Evolutionary conservation across 2,113 vertebrate genomes (phyloP).

Genomic region (Sapayoa aenigma): DNA sequence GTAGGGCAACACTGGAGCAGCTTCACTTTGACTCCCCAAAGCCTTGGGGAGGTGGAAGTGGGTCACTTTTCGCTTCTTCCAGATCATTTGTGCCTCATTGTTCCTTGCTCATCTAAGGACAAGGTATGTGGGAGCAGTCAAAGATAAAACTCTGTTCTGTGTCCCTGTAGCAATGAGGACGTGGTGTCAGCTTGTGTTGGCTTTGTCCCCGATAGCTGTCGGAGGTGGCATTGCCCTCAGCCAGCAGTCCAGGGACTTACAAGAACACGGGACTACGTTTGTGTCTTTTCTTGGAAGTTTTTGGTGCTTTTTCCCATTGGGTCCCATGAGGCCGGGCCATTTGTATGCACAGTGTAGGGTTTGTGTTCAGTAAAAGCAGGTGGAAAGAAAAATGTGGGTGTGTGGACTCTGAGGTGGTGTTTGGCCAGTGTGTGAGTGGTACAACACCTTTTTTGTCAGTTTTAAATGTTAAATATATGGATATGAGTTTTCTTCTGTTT

Average conservation of each 20-base stretch:
- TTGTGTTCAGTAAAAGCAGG: background rate
- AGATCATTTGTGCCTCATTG: background rate
- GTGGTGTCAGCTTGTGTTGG: background rate
- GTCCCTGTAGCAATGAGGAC: rapidly evolving
- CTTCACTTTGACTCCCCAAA: background rate
- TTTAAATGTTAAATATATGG: background rate
- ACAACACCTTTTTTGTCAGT: background rate
- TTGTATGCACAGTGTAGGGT: background rate
- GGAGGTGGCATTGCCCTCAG: background rate
- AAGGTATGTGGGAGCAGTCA: rapidly evolving
- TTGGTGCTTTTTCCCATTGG: background rate
- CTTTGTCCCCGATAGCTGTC: background rate
- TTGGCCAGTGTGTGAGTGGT: rapidly evolving
- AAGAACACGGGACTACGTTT: no score
- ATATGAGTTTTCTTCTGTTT: background rate
- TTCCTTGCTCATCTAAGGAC: background rate
- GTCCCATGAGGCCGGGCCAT: background rate
- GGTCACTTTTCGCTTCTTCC: background rate
- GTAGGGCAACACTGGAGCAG: background rate
- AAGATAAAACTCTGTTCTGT: background rate
- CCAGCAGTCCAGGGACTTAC: background rate
- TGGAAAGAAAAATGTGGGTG: no score
- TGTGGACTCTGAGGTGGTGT: no score
- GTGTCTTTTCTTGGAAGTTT: background rate
- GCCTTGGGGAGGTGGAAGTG: background rate